Conservation (phyloP, 2,797 vertebrate genomes). For the Acrossocheilus fasciatus region DNA sequence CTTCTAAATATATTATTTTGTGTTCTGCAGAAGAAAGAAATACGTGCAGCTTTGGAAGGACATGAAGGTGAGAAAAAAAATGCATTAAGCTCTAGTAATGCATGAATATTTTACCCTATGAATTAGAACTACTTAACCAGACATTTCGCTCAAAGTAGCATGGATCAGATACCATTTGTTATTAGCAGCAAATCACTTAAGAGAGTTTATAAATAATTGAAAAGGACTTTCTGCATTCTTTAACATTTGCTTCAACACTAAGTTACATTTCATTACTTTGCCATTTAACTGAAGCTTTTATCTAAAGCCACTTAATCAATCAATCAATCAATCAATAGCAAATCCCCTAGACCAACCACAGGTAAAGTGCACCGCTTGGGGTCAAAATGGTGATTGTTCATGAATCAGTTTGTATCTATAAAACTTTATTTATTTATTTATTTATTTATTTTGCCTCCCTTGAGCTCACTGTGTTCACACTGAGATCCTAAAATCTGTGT, state of each 20-base stretch:
- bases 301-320: neutral
- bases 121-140: conserved; percentile 9
- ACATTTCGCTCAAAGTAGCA: neutral
- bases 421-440: no score
- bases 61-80: neutral
- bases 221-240: conserved; percentile 1
- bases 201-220: neutral
- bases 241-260: neutral
- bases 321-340: no score
- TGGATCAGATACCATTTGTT: neutral
- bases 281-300: conserved; percentile 8
- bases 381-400: neutral
- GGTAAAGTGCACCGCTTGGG: neutral
- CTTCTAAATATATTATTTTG: neutral
- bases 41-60: neutral
- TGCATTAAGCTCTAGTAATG: conserved; percentile 11
- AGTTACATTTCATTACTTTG: conserved; percentile 5
- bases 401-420: neutral
- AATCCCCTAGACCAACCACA: neutral
- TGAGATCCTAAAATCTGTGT: neutral
- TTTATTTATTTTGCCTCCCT: neutral
- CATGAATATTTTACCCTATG: neutral
- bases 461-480: neutral
- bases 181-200: neutral
- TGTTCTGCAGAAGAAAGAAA: neutral